Base-by-base conservation (phyloP, 2,888 invertebrate species). In the Chalcis sispes region DNA sequence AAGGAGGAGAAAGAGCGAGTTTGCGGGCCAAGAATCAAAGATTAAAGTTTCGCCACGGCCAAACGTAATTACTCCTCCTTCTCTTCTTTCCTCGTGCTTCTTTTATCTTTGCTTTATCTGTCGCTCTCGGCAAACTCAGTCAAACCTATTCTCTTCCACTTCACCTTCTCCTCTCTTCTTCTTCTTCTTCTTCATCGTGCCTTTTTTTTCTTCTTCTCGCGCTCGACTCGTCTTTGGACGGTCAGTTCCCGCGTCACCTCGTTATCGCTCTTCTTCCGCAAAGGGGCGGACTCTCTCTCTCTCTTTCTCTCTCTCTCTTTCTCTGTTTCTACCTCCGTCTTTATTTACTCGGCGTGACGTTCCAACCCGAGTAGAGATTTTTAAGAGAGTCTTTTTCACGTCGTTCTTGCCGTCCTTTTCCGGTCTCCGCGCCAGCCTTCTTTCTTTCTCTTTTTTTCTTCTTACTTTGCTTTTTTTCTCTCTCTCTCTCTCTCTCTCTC, bases 61-160 rank as follows among this genome's bases (percentile, higher is more conserved):
- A 77, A 82, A 81, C 80, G 83, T 83, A 84, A 84, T 84, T 84
- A 84, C 84, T 82, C 77, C 20, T 56, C 59, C 74, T 79, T 79
- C 79, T 25, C 83, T 83, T 83, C 83, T 83, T 83, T n/a, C n/a
- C n/a, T n/a, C n/a, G n/a, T n/a, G n/a, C n/a, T n/a, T n/a, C n/a
- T n/a, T n/a, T 83, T 83, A 83, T 82, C 83, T 82, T 80, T 79
- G 70, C 79, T 81, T 79, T 79, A 81, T 81, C 82, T 79, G 80
- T 80, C 81, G 77, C 80, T 77, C 74, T 75, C 64, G 61, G 81
- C 78, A 82, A 83, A 83, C 81, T 79, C 72, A 50, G 75, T 70
- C 64, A 77, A 74, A 74, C 74, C 72, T 58, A 48, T 48, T 61
- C 48, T 64, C 59, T 58, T 58, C 40, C 67, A 59, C 36, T n/a